phyloP scores from a whole-genome alignment of 1,140 invertebrate genomes.

The Hesperophylax magnus region DNA sequence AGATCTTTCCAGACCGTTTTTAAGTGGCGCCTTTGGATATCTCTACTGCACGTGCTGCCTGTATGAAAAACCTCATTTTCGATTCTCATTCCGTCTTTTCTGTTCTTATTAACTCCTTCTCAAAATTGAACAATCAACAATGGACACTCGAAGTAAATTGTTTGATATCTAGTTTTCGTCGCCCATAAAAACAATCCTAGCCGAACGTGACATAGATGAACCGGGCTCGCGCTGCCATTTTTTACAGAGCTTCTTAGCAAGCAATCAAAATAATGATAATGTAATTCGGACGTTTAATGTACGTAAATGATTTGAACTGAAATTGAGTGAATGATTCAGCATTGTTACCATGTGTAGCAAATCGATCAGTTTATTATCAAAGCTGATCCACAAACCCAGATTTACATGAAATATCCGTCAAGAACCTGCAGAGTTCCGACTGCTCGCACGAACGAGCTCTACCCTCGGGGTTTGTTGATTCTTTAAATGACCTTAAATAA shows the following conservation, averaged over 20 bases:
- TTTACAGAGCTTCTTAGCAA: not conserved
- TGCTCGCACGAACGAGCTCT: not conserved
- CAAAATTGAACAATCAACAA: constrained; percentile 10
- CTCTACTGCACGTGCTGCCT: constrained; percentile 39
- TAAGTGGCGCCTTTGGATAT: constrained; percentile 39
- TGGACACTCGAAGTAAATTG: not conserved
- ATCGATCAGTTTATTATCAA: constrained; percentile 13
- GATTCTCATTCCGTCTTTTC: constrained; percentile 46
- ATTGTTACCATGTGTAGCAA: constrained; percentile 1
- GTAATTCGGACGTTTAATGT: constrained; percentile 12
- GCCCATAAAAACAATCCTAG: constrained; percentile 8
- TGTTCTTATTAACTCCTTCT: constrained; percentile 41
- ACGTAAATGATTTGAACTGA: constrained; percentile 11
- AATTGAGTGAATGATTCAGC: constrained; percentile 34
- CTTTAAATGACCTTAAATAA: constrained; percentile 38
- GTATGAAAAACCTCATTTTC: constrained; percentile 39
- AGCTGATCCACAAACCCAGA: not conserved
- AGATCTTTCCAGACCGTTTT: not conserved
- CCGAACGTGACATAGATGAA: not conserved
- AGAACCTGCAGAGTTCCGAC: not conserved
- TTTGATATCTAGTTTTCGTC: constrained; percentile 8
- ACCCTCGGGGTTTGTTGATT: constrained; percentile 29
- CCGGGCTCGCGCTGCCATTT: not conserved
- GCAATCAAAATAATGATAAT: constrained; percentile 13
- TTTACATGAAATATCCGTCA: constrained; percentile 15